phyloP scores from a whole-genome alignment of 1,140 invertebrate genomes.

The Melanaphis sacchari region DNA sequence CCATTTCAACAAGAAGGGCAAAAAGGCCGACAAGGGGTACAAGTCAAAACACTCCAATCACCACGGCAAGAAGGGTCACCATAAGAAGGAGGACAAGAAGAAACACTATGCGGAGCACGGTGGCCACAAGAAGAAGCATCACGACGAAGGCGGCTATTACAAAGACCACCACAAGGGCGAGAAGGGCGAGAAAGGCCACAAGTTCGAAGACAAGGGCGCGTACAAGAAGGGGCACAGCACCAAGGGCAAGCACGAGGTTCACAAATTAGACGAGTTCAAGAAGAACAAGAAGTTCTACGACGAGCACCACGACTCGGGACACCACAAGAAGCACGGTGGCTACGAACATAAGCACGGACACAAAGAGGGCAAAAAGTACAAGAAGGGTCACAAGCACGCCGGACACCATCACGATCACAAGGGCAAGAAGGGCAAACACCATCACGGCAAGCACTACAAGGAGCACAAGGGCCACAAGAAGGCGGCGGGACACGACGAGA shows the following conservation, averaged over 20 bases:
- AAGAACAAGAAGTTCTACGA: conserved; percentile 76
- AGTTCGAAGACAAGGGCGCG: conserved; percentile 70
- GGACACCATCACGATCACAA: conserved; percentile 71
- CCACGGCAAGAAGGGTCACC: conserved; percentile 73
- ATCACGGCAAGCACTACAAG: conserved; percentile 70
- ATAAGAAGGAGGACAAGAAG: conserved; percentile 72
- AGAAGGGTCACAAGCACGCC: conserved; percentile 75
- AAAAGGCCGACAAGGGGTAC: conserved; percentile 69
- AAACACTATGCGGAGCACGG: conserved; percentile 72
- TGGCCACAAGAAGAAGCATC: conserved; percentile 73
- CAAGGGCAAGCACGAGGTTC: conserved; percentile 73
- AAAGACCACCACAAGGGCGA: conserved; percentile 68
- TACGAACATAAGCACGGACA: conserved; percentile 70
- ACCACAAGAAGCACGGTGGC: conserved; percentile 70
- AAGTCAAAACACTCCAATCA: conserved; percentile 71
- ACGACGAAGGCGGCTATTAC: conserved; percentile 66
- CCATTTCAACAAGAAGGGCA: conserved; percentile 68
- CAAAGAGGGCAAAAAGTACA: conserved; percentile 77
- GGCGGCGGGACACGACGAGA: conserved; percentile 72
- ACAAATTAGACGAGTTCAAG: conserved; percentile 76
- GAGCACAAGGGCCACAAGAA: conserved; percentile 74
- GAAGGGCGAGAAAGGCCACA: conserved; percentile 72
- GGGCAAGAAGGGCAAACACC: conserved; percentile 70
- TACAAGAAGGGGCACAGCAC: conserved; percentile 73
- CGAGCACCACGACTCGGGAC: conserved; percentile 71